Conservation (phyloP, 2,797 vertebrate species). For the Lacerta agilis region DNA sequence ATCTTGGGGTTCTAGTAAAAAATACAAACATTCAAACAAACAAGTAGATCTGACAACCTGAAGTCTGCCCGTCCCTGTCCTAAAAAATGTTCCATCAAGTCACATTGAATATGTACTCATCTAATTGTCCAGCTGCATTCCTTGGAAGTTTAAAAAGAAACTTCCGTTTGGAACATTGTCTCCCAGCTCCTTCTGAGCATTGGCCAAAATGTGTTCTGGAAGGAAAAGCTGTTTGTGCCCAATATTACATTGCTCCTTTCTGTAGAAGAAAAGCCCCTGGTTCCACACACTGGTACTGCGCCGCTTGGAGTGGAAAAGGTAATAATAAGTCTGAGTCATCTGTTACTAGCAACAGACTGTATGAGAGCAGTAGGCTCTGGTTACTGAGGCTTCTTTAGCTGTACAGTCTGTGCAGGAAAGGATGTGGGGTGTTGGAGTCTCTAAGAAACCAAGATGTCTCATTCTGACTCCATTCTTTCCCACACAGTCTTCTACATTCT, state of each 20-base stretch:
- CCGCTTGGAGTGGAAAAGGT: conserved; percentile 12
- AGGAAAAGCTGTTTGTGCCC: neutral
- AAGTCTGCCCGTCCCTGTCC: too few relatives aligned
- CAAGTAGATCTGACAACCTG: too few relatives aligned
- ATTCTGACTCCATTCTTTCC: conserved; percentile 41
- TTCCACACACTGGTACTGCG: neutral
- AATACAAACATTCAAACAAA: too few relatives aligned
- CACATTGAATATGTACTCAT: neutral
- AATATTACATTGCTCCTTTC: neutral
- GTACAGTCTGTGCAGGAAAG: conserved; percentile 8
- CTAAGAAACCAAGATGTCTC: conserved; percentile 37
- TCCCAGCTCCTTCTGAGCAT: conserved; percentile 5
- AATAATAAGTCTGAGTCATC: conserved; percentile 37
- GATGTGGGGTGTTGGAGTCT: conserved; percentile 36
- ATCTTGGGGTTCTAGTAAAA: too few relatives aligned
- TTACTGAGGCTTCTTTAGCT: conserved; percentile 25
- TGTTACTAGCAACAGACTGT: neutral
- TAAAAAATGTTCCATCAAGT: neutral
- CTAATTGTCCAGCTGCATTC: neutral
- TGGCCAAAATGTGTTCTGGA: neutral
- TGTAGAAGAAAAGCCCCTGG: conserved; percentile 13
- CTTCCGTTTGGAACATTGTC: neutral
- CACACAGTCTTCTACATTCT: conserved; percentile 36
- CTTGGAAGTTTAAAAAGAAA: conserved; percentile 26
- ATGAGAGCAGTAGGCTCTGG: conserved; percentile 27